Evolutionary conservation across 37 sponge, comb jelly and placozoan species (phyloP), one percentile per base, ranked within the genome.

Genomic region (Mnemiopsis leidyi): DNA sequence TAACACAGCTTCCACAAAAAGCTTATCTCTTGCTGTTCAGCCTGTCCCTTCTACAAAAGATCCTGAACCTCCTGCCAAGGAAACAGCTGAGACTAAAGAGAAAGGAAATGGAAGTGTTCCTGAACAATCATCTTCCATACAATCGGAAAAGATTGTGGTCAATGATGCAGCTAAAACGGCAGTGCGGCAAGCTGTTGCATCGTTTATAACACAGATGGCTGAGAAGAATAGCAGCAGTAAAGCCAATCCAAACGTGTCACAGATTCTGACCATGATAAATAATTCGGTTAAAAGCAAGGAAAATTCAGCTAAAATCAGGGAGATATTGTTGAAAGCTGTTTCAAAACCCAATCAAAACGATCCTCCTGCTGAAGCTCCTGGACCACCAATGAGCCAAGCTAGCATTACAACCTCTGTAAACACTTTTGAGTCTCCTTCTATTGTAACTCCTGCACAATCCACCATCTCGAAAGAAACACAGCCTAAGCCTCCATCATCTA

Each of bases 211-310:
- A 23, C 90, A 85, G 29, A 85, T 85, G 61, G 90, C 90, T 29
- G 90, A 85, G 48, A 77, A 77, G 36, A 85, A 85, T 25, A n/a
- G 39, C 7, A 40, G 25, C 26, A 28, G 30, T n/a, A 85, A 85
- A 26, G 61, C 24, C 48, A 85, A 38, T 38, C 38, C 90, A 20
- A 85, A 85, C 35, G 90, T 85, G 18, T 40, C 61, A 16, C 90
- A 85, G 3, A 85, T 85, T 40, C 39, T 85, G 90, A 85, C 21
- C 9, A 85, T 85, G 5, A 85, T 85, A 39, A 40, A 38, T 29
- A 85, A 85, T 85, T 77, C 79, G 9, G 90, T 85, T 5, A 85
- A 85, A 21, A 85, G n/a, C 25, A 85, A 85, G 25, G 90, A 85
- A 40, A 40, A 40, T 3, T 85, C 90, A 3, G 90, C 90, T 2